phyloP scores from a whole-genome alignment of 92 coral and sea anemone genomes.

The Porites cylindrica region DNA sequence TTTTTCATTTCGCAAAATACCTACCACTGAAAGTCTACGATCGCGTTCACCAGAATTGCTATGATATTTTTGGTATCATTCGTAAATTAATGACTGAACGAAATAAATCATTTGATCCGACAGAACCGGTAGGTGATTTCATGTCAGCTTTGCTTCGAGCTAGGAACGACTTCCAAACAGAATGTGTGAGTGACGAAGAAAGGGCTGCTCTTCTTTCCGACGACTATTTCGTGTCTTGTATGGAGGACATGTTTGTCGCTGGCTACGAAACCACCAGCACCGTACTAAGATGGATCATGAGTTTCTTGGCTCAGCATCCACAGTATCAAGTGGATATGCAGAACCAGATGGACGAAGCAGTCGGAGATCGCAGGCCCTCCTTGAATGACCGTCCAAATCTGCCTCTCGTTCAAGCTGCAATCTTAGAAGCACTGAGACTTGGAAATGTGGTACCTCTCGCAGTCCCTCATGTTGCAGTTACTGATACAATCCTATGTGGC shows the following conservation, averaged over 20 bases:
- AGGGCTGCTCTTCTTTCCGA: slow-evolving; percentile 32
- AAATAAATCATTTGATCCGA: slow-evolving; percentile 30
- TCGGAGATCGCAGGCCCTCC: slow-evolving; percentile 33
- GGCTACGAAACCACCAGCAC: slow-evolving; percentile 54
- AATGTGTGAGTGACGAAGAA: slow-evolving; percentile 8
- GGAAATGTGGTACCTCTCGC: slow-evolving; percentile 34
- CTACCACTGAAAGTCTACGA: slow-evolving; percentile 4
- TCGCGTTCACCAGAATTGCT: not conserved
- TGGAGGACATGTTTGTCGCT: slow-evolving; percentile 58
- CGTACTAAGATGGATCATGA: slow-evolving; percentile 34
- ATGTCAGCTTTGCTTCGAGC: slow-evolving; percentile 37
- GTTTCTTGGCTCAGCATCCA: slow-evolving; percentile 5
- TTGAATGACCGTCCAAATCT: slow-evolving; percentile 51
- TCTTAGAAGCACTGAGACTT: slow-evolving; percentile 56
- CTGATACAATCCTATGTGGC: slow-evolving; percentile 52
- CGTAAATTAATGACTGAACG: slow-evolving; percentile 7
- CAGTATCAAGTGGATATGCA: slow-evolving; percentile 39
- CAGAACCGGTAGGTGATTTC: slow-evolving; percentile 31
- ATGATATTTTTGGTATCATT: not conserved
- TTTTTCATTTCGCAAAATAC: slow-evolving; percentile 13
- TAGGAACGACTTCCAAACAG: slow-evolving; percentile 2
- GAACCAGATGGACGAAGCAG: slow-evolving; percentile 25
- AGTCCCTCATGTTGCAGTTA: slow-evolving; percentile 43
- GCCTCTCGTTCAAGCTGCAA: slow-evolving; percentile 58
- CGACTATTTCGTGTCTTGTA: slow-evolving; percentile 46